Conservation (phyloP, 2,888 invertebrate species). For the Nephrotoma guestfalica region DNA sequence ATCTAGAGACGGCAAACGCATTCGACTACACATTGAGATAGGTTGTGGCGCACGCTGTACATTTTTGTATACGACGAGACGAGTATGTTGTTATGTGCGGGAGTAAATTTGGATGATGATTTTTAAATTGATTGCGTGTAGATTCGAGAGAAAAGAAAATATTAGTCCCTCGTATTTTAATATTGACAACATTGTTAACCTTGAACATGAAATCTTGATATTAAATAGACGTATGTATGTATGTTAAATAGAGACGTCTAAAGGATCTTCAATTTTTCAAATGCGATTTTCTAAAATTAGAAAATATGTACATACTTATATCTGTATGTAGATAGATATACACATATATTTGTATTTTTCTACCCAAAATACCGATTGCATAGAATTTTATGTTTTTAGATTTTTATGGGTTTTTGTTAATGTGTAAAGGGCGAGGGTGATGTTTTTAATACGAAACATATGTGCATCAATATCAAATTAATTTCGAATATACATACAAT, state of each 20-base stretch:
- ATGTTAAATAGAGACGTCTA: neutral
- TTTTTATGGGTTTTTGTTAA: neutral
- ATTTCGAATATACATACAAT: neutral
- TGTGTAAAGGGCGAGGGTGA: constrained; percentile 1
- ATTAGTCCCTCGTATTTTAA: neutral
- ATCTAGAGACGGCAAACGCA: neutral
- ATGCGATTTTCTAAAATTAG: constrained; percentile 1
- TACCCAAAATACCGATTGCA: neutral
- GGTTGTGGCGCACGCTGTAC: neutral
- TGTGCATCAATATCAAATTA: constrained; percentile 4
- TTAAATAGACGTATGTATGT: neutral
- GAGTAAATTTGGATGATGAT: neutral
- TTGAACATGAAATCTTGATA: neutral
- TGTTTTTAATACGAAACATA: constrained; percentile 6
- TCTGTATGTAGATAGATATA: too few species aligned
- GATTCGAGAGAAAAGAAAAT: neutral
- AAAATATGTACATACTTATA: too few species aligned
- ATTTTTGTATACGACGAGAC: neutral
- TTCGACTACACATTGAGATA: neutral
- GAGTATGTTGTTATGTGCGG: neutral
- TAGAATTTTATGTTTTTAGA: neutral
- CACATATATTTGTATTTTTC: neutral
- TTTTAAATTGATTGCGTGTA: neutral
- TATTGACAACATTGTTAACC: neutral
- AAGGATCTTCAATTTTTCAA: neutral